These are phyloP conservation scores for Nipponia nippon DNA, from an alignment of 2,113 vertebrate species.

Conservation along the genomic window DNA sequence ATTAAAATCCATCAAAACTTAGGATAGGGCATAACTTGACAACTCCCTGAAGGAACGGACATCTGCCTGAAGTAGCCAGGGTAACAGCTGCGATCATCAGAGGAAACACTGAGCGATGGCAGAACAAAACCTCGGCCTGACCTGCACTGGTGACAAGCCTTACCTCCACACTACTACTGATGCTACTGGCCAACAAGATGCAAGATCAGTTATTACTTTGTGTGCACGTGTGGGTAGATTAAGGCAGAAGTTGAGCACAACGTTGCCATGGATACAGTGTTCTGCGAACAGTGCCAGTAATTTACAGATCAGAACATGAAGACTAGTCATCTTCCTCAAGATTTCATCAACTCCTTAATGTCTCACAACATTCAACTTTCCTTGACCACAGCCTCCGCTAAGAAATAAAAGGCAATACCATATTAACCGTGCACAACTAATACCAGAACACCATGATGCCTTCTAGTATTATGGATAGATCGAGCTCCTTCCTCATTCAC, in stretches of 20 bases:
- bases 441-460: background rate
- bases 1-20: background rate
- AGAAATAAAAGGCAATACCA: background rate
- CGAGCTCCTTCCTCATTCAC: background rate
- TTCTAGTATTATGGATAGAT: background rate
- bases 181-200: background rate
- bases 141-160: background rate
- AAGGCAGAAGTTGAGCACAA: conserved; percentile 11
- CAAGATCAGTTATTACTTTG: background rate
- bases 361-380: background rate
- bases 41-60: background rate
- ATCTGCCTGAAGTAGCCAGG: background rate
- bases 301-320: background rate
- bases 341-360: background rate
- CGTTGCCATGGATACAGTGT: conserved; percentile 3
- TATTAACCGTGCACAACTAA: background rate
- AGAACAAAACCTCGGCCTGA: background rate
- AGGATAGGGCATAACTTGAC: background rate
- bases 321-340: background rate
- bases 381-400: background rate
- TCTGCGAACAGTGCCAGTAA: background rate
- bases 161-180: background rate
- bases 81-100: fast-evolving
- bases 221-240: background rate
- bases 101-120: background rate